These are phyloP conservation scores for Agapornis canus DNA, from an alignment of 2,797 vertebrate genomes.

Conservation along the genomic window DNA sequence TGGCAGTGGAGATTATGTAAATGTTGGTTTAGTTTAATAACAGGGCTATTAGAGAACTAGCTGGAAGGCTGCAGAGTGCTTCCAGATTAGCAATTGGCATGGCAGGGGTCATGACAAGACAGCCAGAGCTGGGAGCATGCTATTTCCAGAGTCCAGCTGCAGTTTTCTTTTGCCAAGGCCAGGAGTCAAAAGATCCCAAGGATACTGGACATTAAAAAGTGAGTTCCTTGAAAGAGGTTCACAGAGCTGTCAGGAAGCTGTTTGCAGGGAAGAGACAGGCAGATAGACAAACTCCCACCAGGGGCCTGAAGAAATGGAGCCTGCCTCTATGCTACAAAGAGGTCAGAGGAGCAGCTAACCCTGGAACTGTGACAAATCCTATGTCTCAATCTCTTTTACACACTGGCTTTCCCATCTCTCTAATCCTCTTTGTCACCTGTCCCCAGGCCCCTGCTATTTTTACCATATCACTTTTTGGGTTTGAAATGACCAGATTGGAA, in stretches of 20 bases:
- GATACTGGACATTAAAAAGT: background rate
- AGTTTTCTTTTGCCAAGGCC: background rate
- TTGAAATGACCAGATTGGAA: slow-evolving; percentile 11
- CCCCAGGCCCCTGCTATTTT: slow-evolving; percentile 47
- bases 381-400: slow-evolving; percentile 8
- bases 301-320: background rate
- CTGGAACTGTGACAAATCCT: slow-evolving; percentile 48
- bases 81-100: background rate
- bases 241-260: background rate
- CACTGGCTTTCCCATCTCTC: background rate
- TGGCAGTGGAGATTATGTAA: background rate
- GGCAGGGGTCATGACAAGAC: background rate
- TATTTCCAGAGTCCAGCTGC: background rate
- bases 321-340: background rate
- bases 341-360: slow-evolving; percentile 46
- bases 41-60: background rate
- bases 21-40: background rate
- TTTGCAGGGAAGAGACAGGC: background rate
- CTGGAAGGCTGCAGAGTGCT: background rate
- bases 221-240: background rate
- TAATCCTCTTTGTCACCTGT: slow-evolving; percentile 56
- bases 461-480: background rate
- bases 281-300: background rate
- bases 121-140: background rate
- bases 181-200: background rate